Conservation (phyloP, 2,888 invertebrate genomes). For the Strigamia crassipes region DNA sequence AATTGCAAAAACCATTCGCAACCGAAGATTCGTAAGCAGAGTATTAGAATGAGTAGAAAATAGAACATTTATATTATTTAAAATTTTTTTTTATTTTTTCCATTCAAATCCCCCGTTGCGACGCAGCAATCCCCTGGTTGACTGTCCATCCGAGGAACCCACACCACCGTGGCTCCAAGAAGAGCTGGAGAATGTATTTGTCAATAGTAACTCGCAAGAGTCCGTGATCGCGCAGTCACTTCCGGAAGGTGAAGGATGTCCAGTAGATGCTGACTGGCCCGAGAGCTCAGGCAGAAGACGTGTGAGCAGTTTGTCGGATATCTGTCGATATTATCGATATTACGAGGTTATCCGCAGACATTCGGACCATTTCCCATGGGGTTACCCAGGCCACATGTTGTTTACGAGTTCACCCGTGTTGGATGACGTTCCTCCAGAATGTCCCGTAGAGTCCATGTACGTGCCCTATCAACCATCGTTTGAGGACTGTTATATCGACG, state of each 20-base stretch:
- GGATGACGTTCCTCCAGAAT: conserved; percentile 39
- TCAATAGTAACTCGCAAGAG: background rate
- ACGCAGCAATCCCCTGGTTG: background rate
- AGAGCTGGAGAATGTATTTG: background rate
- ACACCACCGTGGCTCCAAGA: background rate
- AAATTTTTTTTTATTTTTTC: background rate
- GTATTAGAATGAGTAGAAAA: background rate
- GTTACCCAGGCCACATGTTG: conserved; percentile 8
- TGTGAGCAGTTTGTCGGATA: conserved; percentile 28
- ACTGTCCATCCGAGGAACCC: conserved; percentile 2
- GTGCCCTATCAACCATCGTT: conserved; percentile 8
- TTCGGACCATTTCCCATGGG: conserved; percentile 29
- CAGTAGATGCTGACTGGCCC: background rate
- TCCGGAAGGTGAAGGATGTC: conserved; percentile 11
- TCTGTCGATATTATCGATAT: conserved; percentile 35
- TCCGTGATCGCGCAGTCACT: background rate
- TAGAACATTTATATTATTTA: background rate
- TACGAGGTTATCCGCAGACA: conserved; percentile 29
- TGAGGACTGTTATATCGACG: conserved; percentile 41
- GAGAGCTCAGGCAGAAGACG: conserved; percentile 3
- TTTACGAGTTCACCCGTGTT: conserved; percentile 9
- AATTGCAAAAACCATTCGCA: background rate
- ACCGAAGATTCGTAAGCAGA: background rate
- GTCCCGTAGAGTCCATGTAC: conserved; percentile 27
- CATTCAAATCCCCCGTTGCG: too few species aligned